A percentile compares a stretch with the other conserved stretches of the same genome.
These are phyloP conservation scores for Athrips mouffetella DNA, from an alignment of 2,888 invertebrate species.

Conservation along the genomic window DNA sequence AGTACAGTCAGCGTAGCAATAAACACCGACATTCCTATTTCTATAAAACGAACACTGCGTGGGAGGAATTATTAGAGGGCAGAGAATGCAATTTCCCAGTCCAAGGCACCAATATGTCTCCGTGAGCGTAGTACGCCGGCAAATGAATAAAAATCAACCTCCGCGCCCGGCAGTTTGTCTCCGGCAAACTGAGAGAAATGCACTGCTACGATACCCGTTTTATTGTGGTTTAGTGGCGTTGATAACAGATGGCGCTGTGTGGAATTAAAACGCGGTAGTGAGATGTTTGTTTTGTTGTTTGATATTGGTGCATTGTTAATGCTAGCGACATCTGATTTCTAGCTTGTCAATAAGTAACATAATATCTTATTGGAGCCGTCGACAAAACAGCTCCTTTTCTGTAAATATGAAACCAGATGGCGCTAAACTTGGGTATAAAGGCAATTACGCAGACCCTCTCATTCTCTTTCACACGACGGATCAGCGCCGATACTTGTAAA, in stretches of 20 bases:
- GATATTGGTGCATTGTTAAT: too few species aligned
- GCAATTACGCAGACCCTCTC: too few species aligned
- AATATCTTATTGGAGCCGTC: too few species aligned
- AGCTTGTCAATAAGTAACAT: too few species aligned
- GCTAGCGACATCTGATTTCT: too few species aligned
- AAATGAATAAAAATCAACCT: constrained; percentile 39
- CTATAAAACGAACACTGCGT: constrained; percentile 30
- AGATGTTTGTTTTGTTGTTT: too few species aligned
- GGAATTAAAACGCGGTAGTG: neutral
- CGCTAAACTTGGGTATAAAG: too few species aligned
- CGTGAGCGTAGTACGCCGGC: constrained; percentile 19
- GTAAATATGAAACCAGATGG: too few species aligned
- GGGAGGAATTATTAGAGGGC: constrained; percentile 44
- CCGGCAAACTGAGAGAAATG: constrained; percentile 28
- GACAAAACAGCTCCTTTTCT: too few species aligned
- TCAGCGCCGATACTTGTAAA: too few species aligned
- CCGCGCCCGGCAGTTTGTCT: constrained; percentile 27
- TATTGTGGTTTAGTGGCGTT: constrained; percentile 7
- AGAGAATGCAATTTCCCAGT: constrained; percentile 48
- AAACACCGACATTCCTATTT: constrained; percentile 3
- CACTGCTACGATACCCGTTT: constrained; percentile 2
- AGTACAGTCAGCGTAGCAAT: too few species aligned
- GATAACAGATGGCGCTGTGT: constrained; percentile 3
- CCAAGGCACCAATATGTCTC: constrained; percentile 53
- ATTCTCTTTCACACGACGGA: too few species aligned